phyloP scores from a whole-genome alignment of 2,113 vertebrate species.

The Holacanthus passer region DNA sequence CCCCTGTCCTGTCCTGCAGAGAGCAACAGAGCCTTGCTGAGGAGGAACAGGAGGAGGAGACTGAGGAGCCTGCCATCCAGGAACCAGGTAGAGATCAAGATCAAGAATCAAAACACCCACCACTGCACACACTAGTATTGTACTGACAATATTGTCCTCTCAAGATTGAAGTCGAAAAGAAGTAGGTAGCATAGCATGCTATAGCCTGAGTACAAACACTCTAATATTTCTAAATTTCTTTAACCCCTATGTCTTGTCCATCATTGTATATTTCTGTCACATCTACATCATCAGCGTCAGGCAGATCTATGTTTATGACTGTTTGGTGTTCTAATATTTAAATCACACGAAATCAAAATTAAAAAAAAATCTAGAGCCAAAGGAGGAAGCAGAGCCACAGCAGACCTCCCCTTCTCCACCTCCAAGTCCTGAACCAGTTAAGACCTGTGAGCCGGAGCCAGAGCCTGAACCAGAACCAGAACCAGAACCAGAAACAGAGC shows the following conservation, averaged over 20 bases:
- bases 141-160: neutral
- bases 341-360: neutral
- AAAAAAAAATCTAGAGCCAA: constrained; percentile 42
- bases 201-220: neutral
- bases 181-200: neutral
- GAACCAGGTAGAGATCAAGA: constrained; percentile 45
- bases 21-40: constrained; percentile 33
- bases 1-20: constrained; percentile 56
- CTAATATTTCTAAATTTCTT: neutral
- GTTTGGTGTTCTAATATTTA: neutral
- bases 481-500: constrained; percentile 6
- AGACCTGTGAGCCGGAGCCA: constrained; percentile 19
- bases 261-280: neutral
- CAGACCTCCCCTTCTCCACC: constrained; percentile 32
- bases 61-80: neutral
- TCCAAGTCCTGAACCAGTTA: constrained; percentile 43
- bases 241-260: neutral
- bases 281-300: neutral
- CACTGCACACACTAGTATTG: neutral
- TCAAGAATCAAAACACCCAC: neutral
- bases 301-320: neutral
- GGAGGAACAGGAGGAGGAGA: constrained; percentile 51
- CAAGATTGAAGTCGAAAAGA: neutral
- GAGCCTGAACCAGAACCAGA: neutral
- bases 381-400: constrained; percentile 43